Evolutionary conservation across 2,888 invertebrate species (phyloP), one percentile per base, ranked within the genome.

Genomic region (Synanthedon tipuliformis): DNA sequence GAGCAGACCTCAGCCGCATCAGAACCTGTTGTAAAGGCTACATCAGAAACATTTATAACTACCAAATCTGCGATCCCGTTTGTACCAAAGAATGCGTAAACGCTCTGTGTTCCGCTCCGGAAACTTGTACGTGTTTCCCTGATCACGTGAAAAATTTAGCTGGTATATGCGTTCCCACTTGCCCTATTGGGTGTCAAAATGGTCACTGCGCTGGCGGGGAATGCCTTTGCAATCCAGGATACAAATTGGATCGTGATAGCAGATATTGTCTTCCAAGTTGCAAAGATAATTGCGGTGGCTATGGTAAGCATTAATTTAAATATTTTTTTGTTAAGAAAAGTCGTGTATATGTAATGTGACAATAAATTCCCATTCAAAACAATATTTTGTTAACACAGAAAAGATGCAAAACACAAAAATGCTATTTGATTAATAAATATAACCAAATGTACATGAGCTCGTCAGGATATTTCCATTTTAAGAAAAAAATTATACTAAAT

Each of bases 1-100:
- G 88, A 1, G 77, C 91, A 5, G 89, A 90, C 18, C 85, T 90
- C 63, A 92, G 92, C 65, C 89, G 89, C 56, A 90, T 93, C 61
- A 86, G 91, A 57, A 87, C 91, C 23, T 94, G 94, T 68, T 94
- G 94, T 68, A 88, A 89, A 0, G 94, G 94, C 13, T 94, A 91
- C 75, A 82, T 87, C 56, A 89, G 90, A 11, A 90, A 92, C 70
- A 79, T 85, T 5, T 88, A 89, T 68, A 85, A 83, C 68, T 80
- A 61, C 61, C 89, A 81, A 3, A 82, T 86, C 52, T 93, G 92
- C 66, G 89, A 90, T 49, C 90, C 92, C 0, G 79, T 89, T 13
- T 93, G 92, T 66, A 81, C 82, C 0, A 72, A 83, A 18, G 90
- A 89, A 8, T 92, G 92, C 61, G 75, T 89, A 52, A 91, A 92